Conservation (phyloP, 2,113 vertebrate genomes). For the Microtus montanus region DNA sequence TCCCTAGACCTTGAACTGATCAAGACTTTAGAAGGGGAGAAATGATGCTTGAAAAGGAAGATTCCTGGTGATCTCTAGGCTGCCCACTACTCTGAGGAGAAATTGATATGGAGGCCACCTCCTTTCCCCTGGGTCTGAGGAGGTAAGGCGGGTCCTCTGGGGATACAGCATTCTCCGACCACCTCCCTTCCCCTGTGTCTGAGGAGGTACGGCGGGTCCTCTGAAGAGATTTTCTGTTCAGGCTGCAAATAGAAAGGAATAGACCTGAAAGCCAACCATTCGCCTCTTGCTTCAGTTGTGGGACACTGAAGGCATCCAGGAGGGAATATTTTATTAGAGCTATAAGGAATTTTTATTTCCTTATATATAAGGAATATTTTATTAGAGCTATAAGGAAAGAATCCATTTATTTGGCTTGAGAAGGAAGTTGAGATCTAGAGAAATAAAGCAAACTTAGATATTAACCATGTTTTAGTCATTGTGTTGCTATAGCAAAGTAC, state of each 20-base stretch:
- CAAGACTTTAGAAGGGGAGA: background rate
- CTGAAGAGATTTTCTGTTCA: conserved; percentile 13
- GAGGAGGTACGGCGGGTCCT: background rate
- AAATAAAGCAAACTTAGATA: background rate
- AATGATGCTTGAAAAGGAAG: conserved; percentile 5
- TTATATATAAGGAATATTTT: background rate
- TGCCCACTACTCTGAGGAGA: background rate
- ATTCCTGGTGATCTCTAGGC: background rate
- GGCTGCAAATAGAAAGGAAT: conserved; percentile 4
- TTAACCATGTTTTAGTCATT: background rate
- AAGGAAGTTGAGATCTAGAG: background rate
- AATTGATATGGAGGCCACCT: background rate
- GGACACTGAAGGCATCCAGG: background rate
- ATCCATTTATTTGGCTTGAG: conserved; percentile 1
- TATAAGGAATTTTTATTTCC: no score
- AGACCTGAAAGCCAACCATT: background rate
- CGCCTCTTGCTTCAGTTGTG: conserved; percentile 42
- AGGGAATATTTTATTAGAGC: background rate
- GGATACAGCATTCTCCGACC: no score
- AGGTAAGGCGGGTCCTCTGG: background rate
- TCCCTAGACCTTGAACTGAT: background rate
- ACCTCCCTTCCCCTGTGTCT: no score
- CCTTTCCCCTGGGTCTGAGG: no score
- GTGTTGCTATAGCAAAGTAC: background rate
- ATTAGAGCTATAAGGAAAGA: background rate